Evolutionary conservation across 2,888 invertebrate genomes (phyloP), one percentile per base, ranked within the genome.

Genomic region (Lasius fuliginosus): DNA sequence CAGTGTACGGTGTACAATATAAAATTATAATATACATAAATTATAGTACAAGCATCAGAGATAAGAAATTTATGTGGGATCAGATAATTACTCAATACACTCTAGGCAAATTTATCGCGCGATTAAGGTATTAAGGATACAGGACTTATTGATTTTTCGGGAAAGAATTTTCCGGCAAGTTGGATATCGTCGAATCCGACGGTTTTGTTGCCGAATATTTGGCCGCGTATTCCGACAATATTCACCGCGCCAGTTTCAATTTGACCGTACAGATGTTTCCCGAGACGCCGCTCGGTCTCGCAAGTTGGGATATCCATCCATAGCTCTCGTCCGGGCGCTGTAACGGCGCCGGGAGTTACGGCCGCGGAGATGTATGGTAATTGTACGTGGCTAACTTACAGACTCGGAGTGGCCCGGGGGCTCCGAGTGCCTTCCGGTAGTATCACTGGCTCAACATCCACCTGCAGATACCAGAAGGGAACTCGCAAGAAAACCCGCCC

Each of bases 351-450:
- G 82, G 86, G 87, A 91, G 89, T 88, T 87, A 87, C 79, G 84
- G 71, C 86, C 86, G 82, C 85, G 87, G 92, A 92, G 92, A 93
- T 94, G 92, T 92, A 93, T 92, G 92, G 93, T 94, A 93, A 94
- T 94, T 94, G 93, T 92, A 92, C 92, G 89, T 89, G 92, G 92
- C 92, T 92, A 93, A 94, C 92, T 93, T 94, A 92, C 93, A 92
- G 92, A 93, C 92, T 92, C 90, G 79, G 87, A 91, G 92, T 92
- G 89, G 93, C 94, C 92, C 85, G 83, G 87, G 92, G 94, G 92
- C 92, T 91, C 91, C 89, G 91, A 91, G 91, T 92, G 92, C 90
- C 92, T 93, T 92, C 91, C 90, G 91, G 90, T 92, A 85, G 89
- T 89, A 90, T 93, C 93, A 93, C 91, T 91, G 90, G 87, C 88